phyloP scores from a whole-genome alignment of 2,113 vertebrate genomes.

The Origma solitaria region DNA sequence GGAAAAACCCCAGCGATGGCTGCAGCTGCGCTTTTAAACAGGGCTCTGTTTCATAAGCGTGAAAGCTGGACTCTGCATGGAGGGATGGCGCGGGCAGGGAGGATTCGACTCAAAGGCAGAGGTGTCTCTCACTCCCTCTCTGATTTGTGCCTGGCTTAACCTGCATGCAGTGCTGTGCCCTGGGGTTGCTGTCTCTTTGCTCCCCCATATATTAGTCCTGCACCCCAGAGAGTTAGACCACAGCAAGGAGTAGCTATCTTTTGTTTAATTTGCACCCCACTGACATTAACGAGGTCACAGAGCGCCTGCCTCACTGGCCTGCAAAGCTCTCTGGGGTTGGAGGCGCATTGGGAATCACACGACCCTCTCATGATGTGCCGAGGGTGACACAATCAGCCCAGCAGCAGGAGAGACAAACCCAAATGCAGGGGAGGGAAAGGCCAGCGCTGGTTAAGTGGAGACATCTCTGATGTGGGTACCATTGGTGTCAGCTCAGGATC shows the following conservation, averaged over 20 bases:
- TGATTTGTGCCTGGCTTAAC: background rate
- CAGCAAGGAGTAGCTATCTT: background rate
- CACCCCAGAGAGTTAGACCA: background rate
- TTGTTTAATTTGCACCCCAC: background rate
- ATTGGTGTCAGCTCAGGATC: background rate
- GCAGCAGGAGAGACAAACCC: background rate
- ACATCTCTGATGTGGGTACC: background rate
- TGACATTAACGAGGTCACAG: background rate
- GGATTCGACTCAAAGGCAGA: background rate
- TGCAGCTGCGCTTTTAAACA: conserved; percentile 35
- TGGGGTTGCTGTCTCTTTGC: background rate
- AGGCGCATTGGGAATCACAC: background rate
- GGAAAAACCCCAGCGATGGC: background rate
- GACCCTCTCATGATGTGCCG: accelerated
- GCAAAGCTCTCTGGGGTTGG: no score
- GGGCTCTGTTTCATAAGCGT: background rate
- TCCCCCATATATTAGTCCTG: background rate
- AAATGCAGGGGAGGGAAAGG: accelerated
- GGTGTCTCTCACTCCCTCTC: background rate
- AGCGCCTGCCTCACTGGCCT: background rate
- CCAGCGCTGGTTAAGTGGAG: background rate
- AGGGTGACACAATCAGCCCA: background rate
- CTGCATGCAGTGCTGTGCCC: background rate
- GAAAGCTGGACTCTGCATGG: background rate
- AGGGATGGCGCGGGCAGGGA: background rate